phyloP scores from a whole-genome alignment of 1,140 invertebrate species.

The Drosophila suzukii region DNA sequence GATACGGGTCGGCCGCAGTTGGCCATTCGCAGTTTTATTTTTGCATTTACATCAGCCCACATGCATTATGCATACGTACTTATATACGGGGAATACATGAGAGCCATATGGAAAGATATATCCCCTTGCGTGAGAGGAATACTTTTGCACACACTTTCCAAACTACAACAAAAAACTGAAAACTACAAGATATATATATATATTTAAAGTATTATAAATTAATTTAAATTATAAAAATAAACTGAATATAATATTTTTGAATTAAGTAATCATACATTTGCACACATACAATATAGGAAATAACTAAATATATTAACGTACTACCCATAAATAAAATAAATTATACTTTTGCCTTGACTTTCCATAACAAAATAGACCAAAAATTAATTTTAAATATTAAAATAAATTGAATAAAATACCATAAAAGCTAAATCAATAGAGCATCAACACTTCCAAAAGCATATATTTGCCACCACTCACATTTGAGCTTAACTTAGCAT shows the following conservation, averaged over 20 bases:
- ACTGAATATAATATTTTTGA: no score
- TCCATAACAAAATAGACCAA: no score
- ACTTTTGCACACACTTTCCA: not conserved
- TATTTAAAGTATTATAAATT: no score
- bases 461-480: not conserved
- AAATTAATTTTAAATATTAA: no score
- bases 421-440: not conserved
- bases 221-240: no score
- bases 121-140: not conserved
- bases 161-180: no score
- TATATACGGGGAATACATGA: conserved; percentile 9
- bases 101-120: conserved; percentile 1
- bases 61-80: conserved; percentile 70
- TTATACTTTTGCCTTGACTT: no score
- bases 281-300: no score
- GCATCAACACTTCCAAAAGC: not conserved
- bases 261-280: no score
- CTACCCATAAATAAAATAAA: not conserved
- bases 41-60: conserved; percentile 78
- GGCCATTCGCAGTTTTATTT: conserved; percentile 76
- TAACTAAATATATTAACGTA: no score
- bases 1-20: conserved; percentile 73
- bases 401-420: not conserved
- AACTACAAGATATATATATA: no score
- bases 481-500: conserved; percentile 31